A percentile compares a stretch with the other conserved stretches of the same genome.
Conservation (phyloP, 2,797 vertebrate species). For the Okamejei kenojei region DNA sequence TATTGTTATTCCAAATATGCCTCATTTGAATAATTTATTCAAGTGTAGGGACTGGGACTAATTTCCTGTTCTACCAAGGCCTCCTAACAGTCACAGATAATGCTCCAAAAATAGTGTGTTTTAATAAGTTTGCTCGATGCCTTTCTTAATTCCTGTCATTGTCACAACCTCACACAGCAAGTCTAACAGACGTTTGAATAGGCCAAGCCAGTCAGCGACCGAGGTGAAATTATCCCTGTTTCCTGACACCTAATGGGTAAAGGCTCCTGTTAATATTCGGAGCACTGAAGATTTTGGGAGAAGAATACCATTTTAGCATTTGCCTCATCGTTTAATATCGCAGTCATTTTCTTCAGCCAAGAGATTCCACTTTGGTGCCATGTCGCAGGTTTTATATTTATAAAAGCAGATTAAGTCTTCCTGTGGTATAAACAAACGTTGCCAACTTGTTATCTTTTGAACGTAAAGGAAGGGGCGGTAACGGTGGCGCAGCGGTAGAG, state of each 20-base stretch:
- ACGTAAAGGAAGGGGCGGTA: background rate
- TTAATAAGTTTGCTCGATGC: background rate
- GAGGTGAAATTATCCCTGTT: background rate
- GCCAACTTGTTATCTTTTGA: background rate
- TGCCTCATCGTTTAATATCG: background rate
- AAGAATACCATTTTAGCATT: background rate
- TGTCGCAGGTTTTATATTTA: background rate
- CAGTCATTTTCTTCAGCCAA: background rate
- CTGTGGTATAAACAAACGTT: background rate
- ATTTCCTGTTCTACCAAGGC: slow-evolving; percentile 22
- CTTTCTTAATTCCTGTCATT: slow-evolving; percentile 8
- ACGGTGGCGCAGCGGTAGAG: no score
- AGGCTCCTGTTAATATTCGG: background rate
- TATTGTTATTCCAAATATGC: slow-evolving; percentile 8
- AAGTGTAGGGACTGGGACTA: slow-evolving; percentile 22
- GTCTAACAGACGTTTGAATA: background rate
- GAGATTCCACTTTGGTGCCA: background rate
- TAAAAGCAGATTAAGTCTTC: background rate
- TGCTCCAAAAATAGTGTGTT: slow-evolving; percentile 22
- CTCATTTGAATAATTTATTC: slow-evolving; percentile 35
- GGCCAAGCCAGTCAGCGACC: no score
- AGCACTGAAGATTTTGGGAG: background rate
- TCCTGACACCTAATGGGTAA: background rate
- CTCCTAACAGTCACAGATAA: slow-evolving; percentile 7
- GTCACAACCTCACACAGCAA: background rate